Conservation (phyloP, 2,797 vertebrate species). For the Leuciscus waleckii region DNA sequence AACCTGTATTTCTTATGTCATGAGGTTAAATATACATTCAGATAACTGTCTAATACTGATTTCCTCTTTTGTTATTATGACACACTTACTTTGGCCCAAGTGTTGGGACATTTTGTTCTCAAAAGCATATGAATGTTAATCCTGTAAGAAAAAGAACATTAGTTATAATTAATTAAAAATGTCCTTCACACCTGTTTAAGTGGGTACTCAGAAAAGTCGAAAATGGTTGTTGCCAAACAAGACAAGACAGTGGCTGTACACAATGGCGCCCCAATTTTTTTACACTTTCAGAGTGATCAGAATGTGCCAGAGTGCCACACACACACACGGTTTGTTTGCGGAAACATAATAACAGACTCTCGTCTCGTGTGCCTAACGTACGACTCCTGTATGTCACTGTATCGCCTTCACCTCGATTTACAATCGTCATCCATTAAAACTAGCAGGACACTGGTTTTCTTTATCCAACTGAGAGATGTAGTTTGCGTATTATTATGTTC, state of each 20-base stretch:
- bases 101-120: neutral
- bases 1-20: too few relatives aligned
- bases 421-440: too few relatives aligned
- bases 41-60: too few relatives aligned
- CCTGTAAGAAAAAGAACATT: neutral
- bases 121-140: neutral
- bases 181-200: neutral
- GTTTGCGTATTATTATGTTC: neutral
- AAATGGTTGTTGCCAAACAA: too few relatives aligned
- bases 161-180: neutral
- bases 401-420: too few relatives aligned
- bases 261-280: neutral
- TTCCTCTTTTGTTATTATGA: too few relatives aligned
- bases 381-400: too few relatives aligned
- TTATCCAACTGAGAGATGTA: neutral
- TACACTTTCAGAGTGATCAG: neutral
- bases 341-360: too few relatives aligned
- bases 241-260: neutral
- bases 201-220: neutral
- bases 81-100: neutral
- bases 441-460: neutral
- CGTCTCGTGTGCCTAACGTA: too few relatives aligned
- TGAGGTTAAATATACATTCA: too few relatives aligned
- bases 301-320: neutral
- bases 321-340: too few relatives aligned